Evolutionary conservation across 2,888 invertebrate species (phyloP).

Genomic region (Tipula vernalis): DNA sequence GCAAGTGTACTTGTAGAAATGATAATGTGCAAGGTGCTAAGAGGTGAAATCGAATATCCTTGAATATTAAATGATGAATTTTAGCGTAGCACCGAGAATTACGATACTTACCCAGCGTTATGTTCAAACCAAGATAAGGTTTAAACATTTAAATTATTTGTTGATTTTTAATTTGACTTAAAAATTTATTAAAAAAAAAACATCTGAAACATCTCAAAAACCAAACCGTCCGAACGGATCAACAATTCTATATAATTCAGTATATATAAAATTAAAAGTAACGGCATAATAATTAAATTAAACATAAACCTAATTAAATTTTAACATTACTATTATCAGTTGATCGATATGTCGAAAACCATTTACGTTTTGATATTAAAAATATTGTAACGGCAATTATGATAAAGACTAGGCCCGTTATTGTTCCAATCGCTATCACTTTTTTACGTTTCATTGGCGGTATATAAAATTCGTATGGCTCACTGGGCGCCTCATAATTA

Average conservation of each 20-base stretch:
- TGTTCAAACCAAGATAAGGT: too few species aligned
- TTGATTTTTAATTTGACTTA: neutral
- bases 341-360: slow-evolving; percentile 15
- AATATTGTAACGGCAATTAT: slow-evolving; percentile 50
- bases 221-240: neutral
- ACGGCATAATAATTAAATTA: neutral
- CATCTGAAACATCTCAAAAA: neutral
- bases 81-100: too few species aligned
- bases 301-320: neutral
- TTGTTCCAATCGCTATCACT: slow-evolving; percentile 56
- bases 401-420: slow-evolving; percentile 54
- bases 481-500: slow-evolving; percentile 48
- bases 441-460: slow-evolving; percentile 59
- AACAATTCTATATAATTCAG: neutral
- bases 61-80: too few species aligned
- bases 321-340: neutral
- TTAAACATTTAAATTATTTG: too few species aligned
- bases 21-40: too few species aligned
- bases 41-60: too few species aligned
- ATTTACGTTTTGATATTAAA: slow-evolving; percentile 36
- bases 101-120: too few species aligned
- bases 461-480: slow-evolving; percentile 49
- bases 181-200: neutral
- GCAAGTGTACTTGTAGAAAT: too few species aligned
- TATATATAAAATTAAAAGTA: neutral